Evolutionary conservation across 2,797 vertebrate genomes (phyloP), one percentile per base, ranked within the genome.

Genomic region (Micropoecilia bifurca): DNA sequence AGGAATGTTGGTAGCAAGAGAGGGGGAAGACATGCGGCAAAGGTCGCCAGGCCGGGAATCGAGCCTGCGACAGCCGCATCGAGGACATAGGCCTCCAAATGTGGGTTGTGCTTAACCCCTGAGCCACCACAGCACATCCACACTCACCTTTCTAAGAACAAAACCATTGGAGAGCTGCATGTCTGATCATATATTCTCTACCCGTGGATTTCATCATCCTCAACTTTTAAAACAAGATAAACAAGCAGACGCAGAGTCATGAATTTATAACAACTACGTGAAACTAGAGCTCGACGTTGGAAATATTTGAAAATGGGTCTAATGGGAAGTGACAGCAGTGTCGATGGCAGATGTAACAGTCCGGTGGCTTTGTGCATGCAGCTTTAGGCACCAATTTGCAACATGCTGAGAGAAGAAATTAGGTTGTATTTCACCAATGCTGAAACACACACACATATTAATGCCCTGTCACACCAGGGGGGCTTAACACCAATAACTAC

Each of bases 321-420:
- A 71, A 46, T 71, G 68, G 41, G 43, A 71, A 71, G 25, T 28
- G 25, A 71, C 68, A 45, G 14, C 68, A 46, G 68, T 69, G 66
- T 71, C n/a, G 6, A 46, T 46, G 68, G 68, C n/a, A 28, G 68
- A 71, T 71, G n/a, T 28, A 71, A 71, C 43, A 71, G 68, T 71
- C 25, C 68, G 68, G 68, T 71, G 68, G 68, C 25, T 71, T 30
- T 63, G 68, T 46, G 25, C 68, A 12, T 18, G 25, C 43, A 46
- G 43, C 68, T 71, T 71, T 28, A 46, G 68, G 68, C 43, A 71
- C 14, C 68, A 71, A 71, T 71, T 71, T 71, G 41, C 43, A 71
- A 28, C 68, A 71, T 71, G 68, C 68, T 71, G 68, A 28, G 68
- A 46, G 43, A 71, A 71, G 43, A 71, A 71, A 71, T 46, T 45